Base-by-base conservation (phyloP, 2,797 vertebrate species). In the Brachyalestes nurse region DNA sequence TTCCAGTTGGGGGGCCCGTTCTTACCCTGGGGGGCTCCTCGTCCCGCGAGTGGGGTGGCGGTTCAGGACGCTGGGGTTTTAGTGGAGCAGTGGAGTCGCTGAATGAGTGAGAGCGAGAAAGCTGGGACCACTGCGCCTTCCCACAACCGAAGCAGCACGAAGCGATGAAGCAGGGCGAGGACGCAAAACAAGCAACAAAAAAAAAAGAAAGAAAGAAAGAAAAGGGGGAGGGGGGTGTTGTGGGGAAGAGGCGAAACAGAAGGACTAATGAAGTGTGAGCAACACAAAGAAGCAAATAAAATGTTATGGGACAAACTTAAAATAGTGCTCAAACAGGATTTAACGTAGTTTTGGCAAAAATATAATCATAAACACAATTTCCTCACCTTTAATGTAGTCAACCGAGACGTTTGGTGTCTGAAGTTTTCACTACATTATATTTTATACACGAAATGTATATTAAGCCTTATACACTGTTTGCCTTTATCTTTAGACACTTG, bases 61-160 rank as follows among this genome's bases (percentile, higher is more conserved):
- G 95, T 93, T 97, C 96, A 95, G 93, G 95, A 94, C 94, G 95
- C 94, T 94, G 95, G 90, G 96, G 96, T 94, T 95, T 94, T 95
- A 96, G 96, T 94, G 96, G 96, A 94, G 95, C 91, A 92, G 94
- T 16, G 7, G 94, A 95, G 92, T 97, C 96, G 89, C 92, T 96
- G 95, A 96, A 96, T 93, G 96, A 97, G 90, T 96, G 96, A 80
- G 95, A 95, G 91, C 93, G 94, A 83, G 91, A 96, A 91, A 95
- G 93, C 90, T 97, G 96, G 89, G 96, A 96, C 91, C 95, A 95
- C 89, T 95, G 96, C 89, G 97, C 96, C 97, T 97, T 98, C 92
- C 93, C 53, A 77, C 88, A 60, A 77, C 88, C 9, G 23, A 38
- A 53, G 70, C 17, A 16, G 69, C 65, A 86, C 79, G 86, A 14